Percentiles rank a stretch among this genome's conserved stretches.
Conservation (phyloP, 2,113 vertebrate genomes). For the Apus apus region DNA sequence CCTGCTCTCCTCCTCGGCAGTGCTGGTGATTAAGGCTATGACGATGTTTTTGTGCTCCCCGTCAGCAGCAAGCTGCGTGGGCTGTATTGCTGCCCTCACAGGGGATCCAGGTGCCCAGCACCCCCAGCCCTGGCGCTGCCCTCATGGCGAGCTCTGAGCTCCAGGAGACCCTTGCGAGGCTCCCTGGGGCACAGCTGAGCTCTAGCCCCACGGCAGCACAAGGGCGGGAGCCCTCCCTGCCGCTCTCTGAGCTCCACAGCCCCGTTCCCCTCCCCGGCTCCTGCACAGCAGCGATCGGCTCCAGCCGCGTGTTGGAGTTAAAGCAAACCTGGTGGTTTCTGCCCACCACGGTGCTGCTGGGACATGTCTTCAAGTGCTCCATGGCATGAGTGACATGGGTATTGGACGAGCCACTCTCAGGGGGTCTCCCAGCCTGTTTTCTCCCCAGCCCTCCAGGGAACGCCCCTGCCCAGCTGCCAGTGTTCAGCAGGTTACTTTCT, state of each 20-base stretch:
- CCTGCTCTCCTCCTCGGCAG: neutral
- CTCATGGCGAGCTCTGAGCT: neutral
- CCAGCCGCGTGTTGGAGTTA: rapidly evolving
- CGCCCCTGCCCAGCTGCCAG: neutral
- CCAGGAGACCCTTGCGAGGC: no score
- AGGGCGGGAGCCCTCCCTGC: neutral
- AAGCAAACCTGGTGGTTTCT: neutral
- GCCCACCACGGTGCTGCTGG: rapidly evolving
- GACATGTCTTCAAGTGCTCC: rapidly evolving
- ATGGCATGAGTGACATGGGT: rapidly evolving
- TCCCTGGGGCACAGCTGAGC: neutral
- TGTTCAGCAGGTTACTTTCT: neutral
- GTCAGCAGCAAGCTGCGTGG: neutral
- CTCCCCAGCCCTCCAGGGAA: neutral
- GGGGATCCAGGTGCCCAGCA: neutral
- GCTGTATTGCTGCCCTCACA: neutral
- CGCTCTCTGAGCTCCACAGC: neutral
- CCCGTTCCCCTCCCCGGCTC: neutral
- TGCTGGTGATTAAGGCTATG: neutral
- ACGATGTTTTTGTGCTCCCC: neutral
- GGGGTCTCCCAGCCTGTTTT: rapidly evolving
- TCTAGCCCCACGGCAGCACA: rapidly evolving
- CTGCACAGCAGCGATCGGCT: rapidly evolving
- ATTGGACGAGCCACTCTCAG: rapidly evolving
- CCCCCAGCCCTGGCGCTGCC: neutral